Evolutionary conservation across 2,113 vertebrate species (phyloP), one percentile per base, ranked within the genome.

Genomic region (Condylura cristata): DNA sequence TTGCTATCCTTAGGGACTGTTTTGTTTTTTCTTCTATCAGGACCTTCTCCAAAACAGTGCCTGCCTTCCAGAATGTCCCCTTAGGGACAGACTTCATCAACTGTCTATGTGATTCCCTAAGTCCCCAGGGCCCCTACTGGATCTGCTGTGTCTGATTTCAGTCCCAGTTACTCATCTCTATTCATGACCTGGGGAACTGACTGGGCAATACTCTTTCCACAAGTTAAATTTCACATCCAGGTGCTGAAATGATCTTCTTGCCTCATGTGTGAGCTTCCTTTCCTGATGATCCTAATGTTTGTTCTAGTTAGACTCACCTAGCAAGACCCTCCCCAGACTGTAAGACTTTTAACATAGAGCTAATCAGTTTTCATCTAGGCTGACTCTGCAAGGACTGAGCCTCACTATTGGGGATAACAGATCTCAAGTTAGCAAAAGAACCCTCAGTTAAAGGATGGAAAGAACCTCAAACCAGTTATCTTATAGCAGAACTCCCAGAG

Each of bases 371-470:
- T 66, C 56, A 76, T 18, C 61, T 12, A 70, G 30, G n/a, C 39
- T 89, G 39, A 16, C 26, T 90, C 24, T 53, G 30, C 53, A 46
- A 68, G 56, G 34, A 78, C 76, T 44, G 37, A 16, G 30, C 53
- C 60, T 65, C 44, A 80, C 26, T 12, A 18, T 12, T 85, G 61
- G 34, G 26, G 32, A 93, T 39, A 84, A 72, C 11, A 60, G 48
- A 74, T 72, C 37, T 90, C 63, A 78, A 37, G n/a, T 93, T 72
- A 80, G 37, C 63, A 53, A 85, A 56, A 81, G 93, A 92, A 46
- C 28, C 41, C 28, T 70, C 17, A 34, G 60, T 60, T 56, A 17
- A 51, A 56, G 34, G 32, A 71, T 39, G 34, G 22, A n/a, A 86
- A 65, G 13, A 41, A 58, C 16, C 53, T 28, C 37, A 51, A 44